Conservation (phyloP, 1,140 invertebrate genomes). For the Scaptomyza hsui region DNA sequence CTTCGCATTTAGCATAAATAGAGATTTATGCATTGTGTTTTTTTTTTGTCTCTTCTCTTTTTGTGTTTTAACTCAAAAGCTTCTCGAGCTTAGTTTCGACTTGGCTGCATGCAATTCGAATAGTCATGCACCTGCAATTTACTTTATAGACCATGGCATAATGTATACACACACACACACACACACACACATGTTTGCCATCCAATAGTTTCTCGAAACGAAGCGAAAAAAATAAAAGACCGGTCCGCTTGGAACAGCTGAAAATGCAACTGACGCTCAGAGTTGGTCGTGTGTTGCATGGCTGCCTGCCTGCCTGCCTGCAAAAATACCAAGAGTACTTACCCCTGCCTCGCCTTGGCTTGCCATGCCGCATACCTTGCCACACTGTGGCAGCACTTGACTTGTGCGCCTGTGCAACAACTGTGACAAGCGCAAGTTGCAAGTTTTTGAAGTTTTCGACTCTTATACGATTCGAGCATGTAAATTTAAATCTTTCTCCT, state of each 20-base stretch:
- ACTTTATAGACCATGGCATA: conserved; percentile 84
- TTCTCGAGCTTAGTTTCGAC: conserved; percentile 31
- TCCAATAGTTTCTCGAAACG: conserved; percentile 47
- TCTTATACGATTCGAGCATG: conserved; percentile 19
- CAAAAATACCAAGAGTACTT: conserved; percentile 15
- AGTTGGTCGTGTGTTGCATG: conserved; percentile 47
- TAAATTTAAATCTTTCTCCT: conserved; percentile 13
- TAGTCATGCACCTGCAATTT: conserved; percentile 84
- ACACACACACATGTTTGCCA: conserved; percentile 36
- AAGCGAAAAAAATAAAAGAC: conserved; percentile 59
- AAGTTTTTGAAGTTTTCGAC: conserved; percentile 31
- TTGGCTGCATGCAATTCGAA: conserved; percentile 70
- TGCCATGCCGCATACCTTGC: conserved; percentile 26
- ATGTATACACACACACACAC: conserved; percentile 54
- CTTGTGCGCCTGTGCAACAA: too few relatives aligned
- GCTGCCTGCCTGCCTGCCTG: conserved; percentile 59
- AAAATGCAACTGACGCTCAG: conserved; percentile 57
- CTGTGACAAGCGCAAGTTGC: conserved; percentile 59
- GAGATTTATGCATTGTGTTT: conserved; percentile 58
- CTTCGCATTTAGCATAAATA: conserved; percentile 5
- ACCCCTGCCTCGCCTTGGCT: conserved; percentile 25
- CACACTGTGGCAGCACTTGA: conserved; percentile 23
- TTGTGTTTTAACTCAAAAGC: conserved; percentile 23
- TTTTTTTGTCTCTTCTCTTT: conserved; percentile 17
- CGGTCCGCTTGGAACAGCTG: conserved; percentile 72